Evolutionary conservation across 2,888 invertebrate genomes (phyloP), one percentile per base, ranked within the genome.

Genomic region (Lissonota sp.): DNA sequence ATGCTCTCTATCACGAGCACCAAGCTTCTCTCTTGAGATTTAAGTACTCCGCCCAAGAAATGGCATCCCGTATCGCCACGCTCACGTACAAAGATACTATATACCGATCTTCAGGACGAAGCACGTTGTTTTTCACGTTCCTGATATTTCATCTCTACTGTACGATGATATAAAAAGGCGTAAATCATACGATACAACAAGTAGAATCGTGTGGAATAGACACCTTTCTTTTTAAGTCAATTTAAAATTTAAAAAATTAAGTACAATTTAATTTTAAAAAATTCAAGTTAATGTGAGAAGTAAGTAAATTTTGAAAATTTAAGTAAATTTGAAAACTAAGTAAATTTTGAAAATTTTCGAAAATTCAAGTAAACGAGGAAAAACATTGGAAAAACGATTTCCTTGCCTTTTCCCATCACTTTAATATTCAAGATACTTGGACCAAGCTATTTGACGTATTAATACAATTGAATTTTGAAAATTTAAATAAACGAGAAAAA

Each of bases 1-100:
- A 73, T 63, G 55, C 78, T 58, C 80, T 80, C 79, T 79, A 53
- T 79, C 73, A 79, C 66, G 58, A n/a, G n/a, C 39, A 42, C 78
- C 81, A 81, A 79, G 72, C 81, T 83, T n/a, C n/a, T 83, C 85
- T 84, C 86, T 86, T 81, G 86, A 84, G 87, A 90, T 86, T 88
- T 89, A 87, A 88, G 88, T 86, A 87, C 86, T 85, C 67, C 74
- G 14, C 26, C 37, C 7, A 57, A 74, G 57, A 49, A 37, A 62
- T 77, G 86, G 86, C 84, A 87, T 85, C 84, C 86, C 76, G 76
- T 83, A 74, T 76, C 78, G 83, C 85, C 83, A 88, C 86, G 87
- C 86, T 90, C 87, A 88, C 87, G 87, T 86, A 86, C 83, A 66
- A 37, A 57, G n/a, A 7, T 58, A 73, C 73, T 51, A n/a, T 58